Conservation (phyloP, 2,113 vertebrate species). For the Morone saxatilis region DNA sequence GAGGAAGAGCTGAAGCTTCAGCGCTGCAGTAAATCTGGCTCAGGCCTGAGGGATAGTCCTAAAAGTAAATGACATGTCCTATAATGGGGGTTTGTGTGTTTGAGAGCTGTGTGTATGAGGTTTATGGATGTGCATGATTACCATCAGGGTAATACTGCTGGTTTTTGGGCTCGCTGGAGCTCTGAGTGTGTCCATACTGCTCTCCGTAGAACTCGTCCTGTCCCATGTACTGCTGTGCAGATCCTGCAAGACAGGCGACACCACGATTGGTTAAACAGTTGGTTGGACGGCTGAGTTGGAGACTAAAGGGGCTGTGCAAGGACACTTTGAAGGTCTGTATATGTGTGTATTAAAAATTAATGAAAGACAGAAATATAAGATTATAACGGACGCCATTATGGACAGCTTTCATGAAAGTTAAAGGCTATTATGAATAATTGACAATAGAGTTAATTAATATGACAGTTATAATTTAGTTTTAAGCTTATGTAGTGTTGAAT, state of each 20-base stretch:
- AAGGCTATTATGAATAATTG: not conserved
- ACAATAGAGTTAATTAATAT: conserved; percentile 1
- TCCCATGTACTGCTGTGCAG: conserved; percentile 93
- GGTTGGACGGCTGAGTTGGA: conserved; percentile 49
- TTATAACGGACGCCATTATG: not conserved
- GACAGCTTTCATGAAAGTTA: not conserved
- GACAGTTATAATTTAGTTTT: not conserved
- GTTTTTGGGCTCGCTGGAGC: conserved; percentile 91
- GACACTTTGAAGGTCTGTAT: conserved; percentile 1
- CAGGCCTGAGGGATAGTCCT: conserved; percentile 22
- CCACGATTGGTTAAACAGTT: conserved; percentile 74
- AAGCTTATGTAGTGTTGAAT: not conserved
- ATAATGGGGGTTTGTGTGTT: conserved; percentile 42
- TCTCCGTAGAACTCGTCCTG: conserved; percentile 98
- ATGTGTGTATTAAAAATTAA: not conserved
- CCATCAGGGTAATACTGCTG: conserved; percentile 97
- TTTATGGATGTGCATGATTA: conserved; percentile 83
- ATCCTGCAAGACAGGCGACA: conserved; percentile 88
- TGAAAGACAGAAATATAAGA: not conserved
- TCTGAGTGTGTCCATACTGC: conserved; percentile 93
- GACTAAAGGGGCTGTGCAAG: conserved; percentile 25
- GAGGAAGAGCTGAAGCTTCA: conserved; percentile 35
- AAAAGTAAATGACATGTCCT: conserved; percentile 40
- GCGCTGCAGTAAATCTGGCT: conserved; percentile 46
- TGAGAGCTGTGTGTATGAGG: conserved; percentile 61